Conservation (phyloP, 1,140 invertebrate genomes). For the Hylaeus volcanicus region DNA sequence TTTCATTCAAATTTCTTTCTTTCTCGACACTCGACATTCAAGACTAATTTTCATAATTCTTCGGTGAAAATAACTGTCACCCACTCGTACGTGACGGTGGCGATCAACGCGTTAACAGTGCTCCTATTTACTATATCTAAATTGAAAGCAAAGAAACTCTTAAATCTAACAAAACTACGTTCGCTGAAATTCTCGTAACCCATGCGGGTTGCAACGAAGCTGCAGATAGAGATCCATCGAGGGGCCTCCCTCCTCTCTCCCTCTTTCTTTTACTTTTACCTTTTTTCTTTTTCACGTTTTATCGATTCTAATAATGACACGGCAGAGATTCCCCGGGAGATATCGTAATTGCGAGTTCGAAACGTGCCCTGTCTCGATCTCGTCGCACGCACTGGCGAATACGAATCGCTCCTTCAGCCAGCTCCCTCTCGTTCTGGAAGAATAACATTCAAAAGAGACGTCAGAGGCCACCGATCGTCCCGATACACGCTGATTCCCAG, state of each 20-base stretch:
- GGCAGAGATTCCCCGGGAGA: constrained; percentile 46
- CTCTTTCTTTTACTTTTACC: not conserved
- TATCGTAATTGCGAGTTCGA: constrained; percentile 55
- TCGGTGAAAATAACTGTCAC: too few species aligned
- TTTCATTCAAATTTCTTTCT: too few species aligned
- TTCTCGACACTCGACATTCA: too few species aligned
- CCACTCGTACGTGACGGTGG: too few species aligned
- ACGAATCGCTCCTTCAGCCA: constrained; percentile 27
- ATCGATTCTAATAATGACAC: constrained; percentile 48
- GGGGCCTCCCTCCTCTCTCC: not conserved
- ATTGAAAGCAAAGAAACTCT: too few species aligned
- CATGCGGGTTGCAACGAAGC: not conserved
- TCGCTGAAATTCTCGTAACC: not conserved
- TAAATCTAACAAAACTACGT: too few species aligned
- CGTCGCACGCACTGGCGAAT: constrained; percentile 47
- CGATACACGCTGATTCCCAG: constrained; percentile 64
- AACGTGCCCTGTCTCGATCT: constrained; percentile 74
- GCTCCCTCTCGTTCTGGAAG: constrained; percentile 23
- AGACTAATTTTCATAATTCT: too few species aligned
- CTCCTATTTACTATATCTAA: too few species aligned
- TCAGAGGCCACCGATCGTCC: constrained; percentile 54
- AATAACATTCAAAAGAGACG: constrained; percentile 66
- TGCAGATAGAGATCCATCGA: not conserved
- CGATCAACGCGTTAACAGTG: too few species aligned
- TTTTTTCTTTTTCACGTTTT: not conserved